Percentiles rank a stretch among this genome's conserved stretches.
Conservation (phyloP, 2,888 invertebrate genomes). For the Eumacrocentrus americanus region DNA sequence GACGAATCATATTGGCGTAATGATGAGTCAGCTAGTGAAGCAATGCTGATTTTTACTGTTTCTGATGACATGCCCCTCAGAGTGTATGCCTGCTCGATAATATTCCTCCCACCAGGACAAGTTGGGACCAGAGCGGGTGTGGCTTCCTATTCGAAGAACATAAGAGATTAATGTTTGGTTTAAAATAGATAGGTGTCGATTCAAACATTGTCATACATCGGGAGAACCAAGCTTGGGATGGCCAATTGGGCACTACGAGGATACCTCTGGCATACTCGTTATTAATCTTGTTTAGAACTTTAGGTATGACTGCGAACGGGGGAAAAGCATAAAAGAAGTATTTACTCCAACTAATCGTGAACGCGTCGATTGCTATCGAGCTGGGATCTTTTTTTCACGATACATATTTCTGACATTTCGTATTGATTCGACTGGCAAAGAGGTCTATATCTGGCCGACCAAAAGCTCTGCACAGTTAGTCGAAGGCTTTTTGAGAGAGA, state of each 20-base stretch:
- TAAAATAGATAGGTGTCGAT: slow-evolving; percentile 9
- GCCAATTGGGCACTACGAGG: too few species aligned
- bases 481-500: background rate
- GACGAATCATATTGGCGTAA: slow-evolving; percentile 7
- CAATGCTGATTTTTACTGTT: slow-evolving; percentile 6
- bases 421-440: background rate
- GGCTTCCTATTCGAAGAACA: slow-evolving; percentile 14
- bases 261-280: too few species aligned
- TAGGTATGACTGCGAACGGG: too few species aligned
- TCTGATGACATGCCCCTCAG: slow-evolving; percentile 1
- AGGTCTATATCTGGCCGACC: too few species aligned
- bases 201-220: slow-evolving; percentile 13
- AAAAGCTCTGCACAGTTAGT: too few species aligned
- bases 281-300: too few species aligned
- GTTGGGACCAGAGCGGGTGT: slow-evolving; percentile 14
- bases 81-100: slow-evolving; percentile 19
- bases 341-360: too few species aligned
- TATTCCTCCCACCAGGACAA: slow-evolving; percentile 20
- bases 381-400: background rate
- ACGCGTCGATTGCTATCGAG: background rate
- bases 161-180: slow-evolving; percentile 7
- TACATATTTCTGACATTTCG: background rate
- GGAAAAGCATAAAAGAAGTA: too few species aligned
- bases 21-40: background rate
- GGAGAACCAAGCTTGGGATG: slow-evolving; percentile 21